Base-by-base conservation (phyloP, 92 coral and sea anemone genomes). In the Desmophyllum pertusum region DNA sequence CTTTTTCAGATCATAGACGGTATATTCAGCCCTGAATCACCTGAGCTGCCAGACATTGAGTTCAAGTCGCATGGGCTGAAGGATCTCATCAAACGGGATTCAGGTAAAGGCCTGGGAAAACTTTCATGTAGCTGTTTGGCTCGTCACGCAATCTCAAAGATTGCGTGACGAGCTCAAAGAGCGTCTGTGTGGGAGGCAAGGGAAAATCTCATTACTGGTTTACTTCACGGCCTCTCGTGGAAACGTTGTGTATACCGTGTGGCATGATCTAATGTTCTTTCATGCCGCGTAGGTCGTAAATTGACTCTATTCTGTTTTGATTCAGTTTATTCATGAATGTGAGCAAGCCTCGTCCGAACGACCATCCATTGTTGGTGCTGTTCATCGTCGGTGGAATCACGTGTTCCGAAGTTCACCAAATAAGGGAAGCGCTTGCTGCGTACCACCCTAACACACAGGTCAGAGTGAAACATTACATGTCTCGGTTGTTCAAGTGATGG, bases 31-130 rank as follows among this genome's bases (percentile, higher is more conserved):
- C 77, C 93, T 2, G 93, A 94, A 41, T 90, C 90, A 41, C 93
- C 97, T 70, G 99, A 96, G 64, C 93, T 96, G 13, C 86, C 89
- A 41, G 99, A 96, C 73, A 86, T 96, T 6, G 99, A 96, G 62
- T 96, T 94, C 80, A 96, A 96, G 82, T 96, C 99, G 10, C 95
- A 93, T 33, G 98, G 98, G 27, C 78, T 96, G 5, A 96, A 96
- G 69, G 99, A 96, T 83, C 88, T 88, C 77, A 94, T 96, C 76
- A 96, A 96, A 96, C 97, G n/a, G 99, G 99, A 33, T 96, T 96
- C 78, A 94, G 99, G 99, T 96, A 86, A 55, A 37, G 36, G 41
- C 13, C 6, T 8, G 33, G 30, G 18, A 35, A 38, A 21, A 10
- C 27, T 38, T 33, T 43, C 40, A 30, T 65, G 21, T 38, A 9